Percentiles rank a stretch among this genome's conserved stretches.
Evolutionary conservation across 2,888 invertebrate genomes (phyloP).

Genomic region (Dolomedes plantarius): DNA sequence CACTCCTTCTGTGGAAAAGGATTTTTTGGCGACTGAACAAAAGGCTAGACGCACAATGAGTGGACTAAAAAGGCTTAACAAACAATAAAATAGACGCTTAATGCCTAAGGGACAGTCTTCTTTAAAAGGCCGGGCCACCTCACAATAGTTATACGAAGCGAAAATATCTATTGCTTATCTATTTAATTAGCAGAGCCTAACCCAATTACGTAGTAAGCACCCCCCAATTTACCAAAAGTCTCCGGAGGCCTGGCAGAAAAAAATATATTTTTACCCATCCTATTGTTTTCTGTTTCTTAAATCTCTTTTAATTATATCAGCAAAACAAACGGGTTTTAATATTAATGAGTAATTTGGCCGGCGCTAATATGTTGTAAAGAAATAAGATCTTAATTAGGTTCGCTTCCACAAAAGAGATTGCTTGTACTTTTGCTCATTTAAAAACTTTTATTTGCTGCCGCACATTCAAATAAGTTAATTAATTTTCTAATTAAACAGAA

Average conservation of each 20-base stretch:
- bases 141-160: constrained; percentile 61
- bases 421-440: constrained; percentile 72
- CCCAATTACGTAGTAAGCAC: constrained; percentile 70
- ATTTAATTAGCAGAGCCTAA: constrained; percentile 70
- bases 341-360: constrained; percentile 72
- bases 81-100: constrained; percentile 59
- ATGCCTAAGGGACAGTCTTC: constrained; percentile 52
- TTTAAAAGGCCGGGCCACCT: constrained; percentile 49
- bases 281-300: constrained; percentile 70
- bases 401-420: constrained; percentile 67
- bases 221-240: constrained; percentile 69
- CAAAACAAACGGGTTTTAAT: constrained; percentile 72
- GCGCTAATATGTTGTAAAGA: constrained; percentile 71
- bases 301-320: constrained; percentile 72
- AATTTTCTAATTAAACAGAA: constrained; percentile 72
- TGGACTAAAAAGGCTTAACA: constrained; percentile 43
- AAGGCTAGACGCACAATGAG: neutral
- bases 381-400: constrained; percentile 70
- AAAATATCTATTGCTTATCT: constrained; percentile 71
- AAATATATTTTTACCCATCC: constrained; percentile 50
- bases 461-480: constrained; percentile 72
- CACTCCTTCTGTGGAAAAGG: neutral
- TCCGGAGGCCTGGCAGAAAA: constrained; percentile 51
- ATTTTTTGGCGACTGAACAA: constrained; percentile 2
- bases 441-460: constrained; percentile 71